These are phyloP conservation scores for Butorides virescens DNA, from an alignment of 2,113 vertebrate species.

Conservation along the genomic window DNA sequence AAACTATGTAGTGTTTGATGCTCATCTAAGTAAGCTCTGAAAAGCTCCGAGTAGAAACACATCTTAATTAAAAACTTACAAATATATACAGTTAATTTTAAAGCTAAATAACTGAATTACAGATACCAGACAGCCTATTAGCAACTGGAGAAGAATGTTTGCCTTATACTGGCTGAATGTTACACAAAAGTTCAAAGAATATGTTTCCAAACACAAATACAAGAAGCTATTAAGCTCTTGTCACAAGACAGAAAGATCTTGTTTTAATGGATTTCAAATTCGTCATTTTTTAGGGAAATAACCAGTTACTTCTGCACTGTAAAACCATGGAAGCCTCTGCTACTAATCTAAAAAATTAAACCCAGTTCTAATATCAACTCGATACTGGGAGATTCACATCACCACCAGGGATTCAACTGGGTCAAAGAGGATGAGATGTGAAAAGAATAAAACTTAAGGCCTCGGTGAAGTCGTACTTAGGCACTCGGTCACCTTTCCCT, in stretches of 20 bases:
- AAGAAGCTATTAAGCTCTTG: constrained; percentile 57
- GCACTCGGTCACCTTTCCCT: not conserved
- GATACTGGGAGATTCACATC: not conserved
- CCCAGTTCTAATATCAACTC: not conserved
- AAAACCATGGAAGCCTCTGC: not conserved
- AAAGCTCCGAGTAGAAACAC: constrained; percentile 45
- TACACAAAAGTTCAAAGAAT: constrained; percentile 56
- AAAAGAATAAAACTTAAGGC: not conserved
- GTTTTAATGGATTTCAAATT: constrained; percentile 49
- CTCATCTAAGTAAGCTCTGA: constrained; percentile 50
- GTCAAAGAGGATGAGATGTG: not conserved
- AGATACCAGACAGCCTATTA: constrained; percentile 52
- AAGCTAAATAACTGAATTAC: constrained; percentile 65
- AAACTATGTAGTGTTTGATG: constrained; percentile 36
- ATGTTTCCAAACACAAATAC: constrained; percentile 59
- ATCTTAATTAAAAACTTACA: constrained; percentile 54
- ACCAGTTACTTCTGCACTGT: not conserved
- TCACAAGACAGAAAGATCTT: constrained; percentile 42
- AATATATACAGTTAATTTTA: constrained; percentile 70
- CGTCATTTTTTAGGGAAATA: constrained; percentile 16
- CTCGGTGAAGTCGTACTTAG: not conserved
- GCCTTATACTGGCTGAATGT: constrained; percentile 28
- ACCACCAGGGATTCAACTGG: not conserved
- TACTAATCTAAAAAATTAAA: not conserved
- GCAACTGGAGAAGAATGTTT: constrained; percentile 52